Percentiles rank a stretch among this genome's conserved stretches.
These are phyloP conservation scores for Tillus elongatus DNA, from an alignment of 2,888 invertebrate species.

Conservation along the genomic window DNA sequence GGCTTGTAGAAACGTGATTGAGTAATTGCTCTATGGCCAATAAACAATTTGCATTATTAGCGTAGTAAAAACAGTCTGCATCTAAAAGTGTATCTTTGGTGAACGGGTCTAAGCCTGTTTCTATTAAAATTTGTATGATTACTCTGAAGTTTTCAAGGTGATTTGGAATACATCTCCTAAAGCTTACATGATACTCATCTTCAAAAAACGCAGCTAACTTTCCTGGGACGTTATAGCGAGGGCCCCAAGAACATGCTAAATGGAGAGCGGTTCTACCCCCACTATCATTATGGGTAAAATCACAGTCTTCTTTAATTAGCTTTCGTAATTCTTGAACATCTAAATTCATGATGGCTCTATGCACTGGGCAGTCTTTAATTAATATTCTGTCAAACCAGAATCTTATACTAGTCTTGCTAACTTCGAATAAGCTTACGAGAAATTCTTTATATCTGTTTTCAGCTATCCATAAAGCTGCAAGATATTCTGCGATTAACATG, in stretches of 20 bases:
- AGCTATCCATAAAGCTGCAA: neutral
- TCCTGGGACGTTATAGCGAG: neutral
- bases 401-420: neutral
- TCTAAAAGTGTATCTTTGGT: no score
- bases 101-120: no score
- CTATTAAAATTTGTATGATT: conserved; percentile 3
- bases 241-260: conserved; percentile 1
- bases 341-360: neutral
- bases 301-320: no score
- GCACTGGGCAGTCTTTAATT: neutral
- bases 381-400: neutral
- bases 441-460: neutral
- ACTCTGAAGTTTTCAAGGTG: neutral
- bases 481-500: conserved; percentile 1
- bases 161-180: no score
- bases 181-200: no score
- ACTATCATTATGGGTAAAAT: no score
- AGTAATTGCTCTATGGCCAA: no score
- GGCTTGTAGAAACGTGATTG: no score
- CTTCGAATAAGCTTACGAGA: neutral
- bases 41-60: no score
- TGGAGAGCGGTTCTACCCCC: neutral
- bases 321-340: no score
- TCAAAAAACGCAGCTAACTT: no score
- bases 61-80: no score